phyloP scores from a whole-genome alignment of 1,140 invertebrate genomes.

The Drosophila malerkotliana region DNA sequence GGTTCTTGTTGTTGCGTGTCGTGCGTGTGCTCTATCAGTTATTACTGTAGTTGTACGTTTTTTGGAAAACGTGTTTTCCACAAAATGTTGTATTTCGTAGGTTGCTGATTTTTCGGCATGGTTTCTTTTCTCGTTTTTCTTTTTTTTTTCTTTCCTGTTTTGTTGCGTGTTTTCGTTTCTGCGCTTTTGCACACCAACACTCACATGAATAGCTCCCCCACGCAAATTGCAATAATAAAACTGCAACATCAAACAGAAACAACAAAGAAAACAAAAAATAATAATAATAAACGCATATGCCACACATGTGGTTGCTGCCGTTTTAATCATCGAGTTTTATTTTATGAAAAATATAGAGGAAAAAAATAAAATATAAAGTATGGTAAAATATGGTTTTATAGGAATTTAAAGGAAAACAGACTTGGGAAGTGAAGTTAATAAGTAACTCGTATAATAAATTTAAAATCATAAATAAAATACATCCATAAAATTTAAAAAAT shows the following conservation, averaged over 20 bases:
- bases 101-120: slow-evolving; percentile 32
- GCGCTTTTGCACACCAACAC: neutral
- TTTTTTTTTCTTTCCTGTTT: slow-evolving; percentile 10
- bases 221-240: slow-evolving; percentile 28
- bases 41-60: slow-evolving; percentile 14
- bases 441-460: too few species aligned
- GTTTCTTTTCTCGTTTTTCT: slow-evolving; percentile 5
- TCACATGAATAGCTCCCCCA: slow-evolving; percentile 12
- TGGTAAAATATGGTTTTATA: neutral
- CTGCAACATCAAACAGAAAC: slow-evolving; percentile 1
- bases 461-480: too few species aligned
- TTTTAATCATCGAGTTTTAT: neutral
- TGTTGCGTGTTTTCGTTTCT: neutral
- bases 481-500: too few species aligned
- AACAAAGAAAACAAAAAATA: neutral
- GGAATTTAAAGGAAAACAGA: neutral
- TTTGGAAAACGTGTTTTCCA: slow-evolving; percentile 69
- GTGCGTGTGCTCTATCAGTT: slow-evolving; percentile 38
- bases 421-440: too few species aligned
- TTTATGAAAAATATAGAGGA: neutral
- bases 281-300: slow-evolving; percentile 50
- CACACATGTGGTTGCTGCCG: slow-evolving; percentile 42
- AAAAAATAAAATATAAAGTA: too few species aligned
- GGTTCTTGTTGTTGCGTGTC: slow-evolving; percentile 27
- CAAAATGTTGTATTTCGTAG: slow-evolving; percentile 63